Percentiles rank a stretch among this genome's conserved stretches.
Conservation (phyloP, 2,113 vertebrate genomes). For the Saimiri boliviensis region DNA sequence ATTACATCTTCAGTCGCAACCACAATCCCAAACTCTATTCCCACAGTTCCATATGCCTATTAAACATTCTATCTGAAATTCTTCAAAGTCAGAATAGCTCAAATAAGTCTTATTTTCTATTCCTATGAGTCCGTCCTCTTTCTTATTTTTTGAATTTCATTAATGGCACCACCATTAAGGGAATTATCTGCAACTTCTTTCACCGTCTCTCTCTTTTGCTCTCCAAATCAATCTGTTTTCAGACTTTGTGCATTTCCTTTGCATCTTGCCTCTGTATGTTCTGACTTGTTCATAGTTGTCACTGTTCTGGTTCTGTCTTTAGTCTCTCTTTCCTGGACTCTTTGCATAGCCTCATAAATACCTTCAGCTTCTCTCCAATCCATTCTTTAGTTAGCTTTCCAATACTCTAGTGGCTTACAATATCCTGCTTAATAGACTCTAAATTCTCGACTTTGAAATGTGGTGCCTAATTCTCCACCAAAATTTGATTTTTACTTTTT, state of each 20-base stretch:
- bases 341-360: not conserved
- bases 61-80: not conserved
- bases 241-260: not conserved
- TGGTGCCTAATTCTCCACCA: not conserved
- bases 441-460: not conserved
- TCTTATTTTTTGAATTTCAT: not conserved
- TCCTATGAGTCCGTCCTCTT: not conserved
- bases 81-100: not conserved
- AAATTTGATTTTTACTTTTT: not conserved
- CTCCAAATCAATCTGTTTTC: not conserved
- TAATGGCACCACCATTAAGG: not conserved
- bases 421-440: not conserved
- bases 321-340: not conserved
- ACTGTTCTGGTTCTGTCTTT: not conserved
- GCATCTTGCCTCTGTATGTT: not conserved
- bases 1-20: not conserved
- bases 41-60: not conserved
- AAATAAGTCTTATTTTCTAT: not conserved
- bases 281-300: not conserved
- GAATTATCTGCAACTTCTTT: not conserved
- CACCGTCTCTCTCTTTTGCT: not conserved
- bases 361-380: not conserved
- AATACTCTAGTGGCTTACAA: not conserved
- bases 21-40: not conserved
- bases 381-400: not conserved